Evolutionary conservation across 2,797 vertebrate species (phyloP).

Genomic region (Protosalanx chinensis): DNA sequence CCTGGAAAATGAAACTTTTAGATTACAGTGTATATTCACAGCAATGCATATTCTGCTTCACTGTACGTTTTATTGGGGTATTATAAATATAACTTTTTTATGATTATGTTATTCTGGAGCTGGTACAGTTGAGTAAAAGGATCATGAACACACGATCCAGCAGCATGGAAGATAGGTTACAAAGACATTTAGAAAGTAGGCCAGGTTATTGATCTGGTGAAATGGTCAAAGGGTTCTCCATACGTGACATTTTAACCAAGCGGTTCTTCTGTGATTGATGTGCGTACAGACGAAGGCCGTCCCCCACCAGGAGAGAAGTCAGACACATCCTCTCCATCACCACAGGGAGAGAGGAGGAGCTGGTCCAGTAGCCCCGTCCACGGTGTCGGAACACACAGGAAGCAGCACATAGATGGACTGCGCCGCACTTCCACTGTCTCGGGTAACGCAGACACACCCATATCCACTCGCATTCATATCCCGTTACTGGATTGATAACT

Average conservation of each 20-base stretch:
- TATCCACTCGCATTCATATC: conserved; percentile 7
- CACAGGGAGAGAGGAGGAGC: conserved; percentile 70
- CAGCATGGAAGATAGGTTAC: not conserved
- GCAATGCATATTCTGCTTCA: not conserved
- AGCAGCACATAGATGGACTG: conserved; percentile 78
- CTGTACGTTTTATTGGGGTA: not conserved
- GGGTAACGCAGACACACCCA: conserved; percentile 65
- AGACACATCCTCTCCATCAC: conserved; percentile 74
- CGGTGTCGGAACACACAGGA: conserved; percentile 75
- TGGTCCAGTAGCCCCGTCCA: conserved; percentile 83
- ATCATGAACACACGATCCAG: not conserved
- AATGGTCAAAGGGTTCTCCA: not conserved
- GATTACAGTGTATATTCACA: not conserved
- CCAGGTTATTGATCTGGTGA: not conserved
- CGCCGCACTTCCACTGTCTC: conserved; percentile 80
- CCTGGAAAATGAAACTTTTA: not conserved
- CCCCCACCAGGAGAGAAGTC: conserved; percentile 76
- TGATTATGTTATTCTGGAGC: too few species aligned
- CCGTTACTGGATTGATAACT: not conserved
- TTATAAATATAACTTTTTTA: too few species aligned
- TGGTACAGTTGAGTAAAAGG: not conserved
- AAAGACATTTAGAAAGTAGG: not conserved
- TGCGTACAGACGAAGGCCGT: conserved; percentile 76
- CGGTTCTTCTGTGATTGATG: conserved; percentile 14
- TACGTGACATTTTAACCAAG: too few species aligned